Evolutionary conservation across 2,797 vertebrate genomes (phyloP).

Genomic region (Acomys russatus): DNA sequence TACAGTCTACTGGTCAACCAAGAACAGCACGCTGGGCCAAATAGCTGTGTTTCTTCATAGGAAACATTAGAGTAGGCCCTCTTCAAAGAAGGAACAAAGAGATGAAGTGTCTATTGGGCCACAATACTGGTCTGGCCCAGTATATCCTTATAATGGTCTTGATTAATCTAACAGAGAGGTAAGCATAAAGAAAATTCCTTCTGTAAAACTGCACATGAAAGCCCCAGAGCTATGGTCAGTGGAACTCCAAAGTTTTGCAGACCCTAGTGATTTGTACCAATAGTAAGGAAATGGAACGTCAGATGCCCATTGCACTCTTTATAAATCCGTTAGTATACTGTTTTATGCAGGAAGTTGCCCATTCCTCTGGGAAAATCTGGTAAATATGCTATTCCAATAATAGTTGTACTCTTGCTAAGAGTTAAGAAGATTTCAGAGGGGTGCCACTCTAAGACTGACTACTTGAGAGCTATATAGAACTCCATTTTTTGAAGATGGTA

Average conservation of each 20-base stretch:
- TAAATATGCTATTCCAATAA: background rate
- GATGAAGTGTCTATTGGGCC: background rate
- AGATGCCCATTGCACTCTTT: background rate
- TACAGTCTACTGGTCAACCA: background rate
- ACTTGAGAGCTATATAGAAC: background rate
- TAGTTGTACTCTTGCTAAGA: conserved; percentile 1
- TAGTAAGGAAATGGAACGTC: conserved; percentile 7
- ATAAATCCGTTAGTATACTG: background rate
- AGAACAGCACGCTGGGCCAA: conserved; percentile 28
- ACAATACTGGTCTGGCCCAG: background rate
- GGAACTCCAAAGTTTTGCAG: conserved; percentile 23
- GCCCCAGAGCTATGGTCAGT: background rate
- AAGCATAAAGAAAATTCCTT: background rate
- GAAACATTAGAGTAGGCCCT: background rate
- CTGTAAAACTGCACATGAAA: conserved; percentile 25
- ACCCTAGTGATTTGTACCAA: background rate
- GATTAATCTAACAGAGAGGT: conserved; percentile 15
- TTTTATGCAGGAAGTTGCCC: background rate
- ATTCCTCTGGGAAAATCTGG: conserved; percentile 2
- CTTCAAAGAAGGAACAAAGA: background rate
- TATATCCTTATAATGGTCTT: conserved; percentile 9
- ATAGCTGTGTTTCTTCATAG: background rate
- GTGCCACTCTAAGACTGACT: background rate
- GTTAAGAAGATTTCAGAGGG: background rate
- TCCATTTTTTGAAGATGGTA: conserved; percentile 14